A percentile compares a stretch with the other conserved stretches of the same genome.
These are phyloP conservation scores for Hesperophylax magnus DNA, from an alignment of 1,140 invertebrate genomes.

Conservation along the genomic window DNA sequence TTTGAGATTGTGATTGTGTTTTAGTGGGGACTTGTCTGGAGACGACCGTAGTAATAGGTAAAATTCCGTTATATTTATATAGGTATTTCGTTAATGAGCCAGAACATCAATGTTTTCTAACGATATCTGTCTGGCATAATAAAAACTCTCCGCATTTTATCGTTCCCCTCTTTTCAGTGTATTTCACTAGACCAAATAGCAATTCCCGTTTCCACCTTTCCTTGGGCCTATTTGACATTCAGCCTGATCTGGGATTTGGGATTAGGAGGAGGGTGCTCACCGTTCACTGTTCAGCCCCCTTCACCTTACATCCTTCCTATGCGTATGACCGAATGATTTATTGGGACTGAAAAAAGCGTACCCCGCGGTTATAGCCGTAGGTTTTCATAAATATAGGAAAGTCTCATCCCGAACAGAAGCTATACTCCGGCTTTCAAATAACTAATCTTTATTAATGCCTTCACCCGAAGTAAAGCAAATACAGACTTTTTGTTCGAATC, in stretches of 20 bases:
- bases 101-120: not conserved
- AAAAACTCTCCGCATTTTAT: not conserved
- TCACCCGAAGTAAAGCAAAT: not conserved
- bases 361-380: not conserved
- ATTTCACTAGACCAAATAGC: slow-evolving; percentile 20
- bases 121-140: not conserved
- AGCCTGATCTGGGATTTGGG: slow-evolving; percentile 16
- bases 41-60: no score
- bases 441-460: slow-evolving; percentile 3
- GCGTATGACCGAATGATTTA: slow-evolving; percentile 9
- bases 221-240: slow-evolving; percentile 15
- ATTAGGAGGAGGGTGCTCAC: slow-evolving; percentile 2
- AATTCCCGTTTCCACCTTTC: slow-evolving; percentile 3
- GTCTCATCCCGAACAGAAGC: not conserved
- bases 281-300: no score
- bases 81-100: not conserved
- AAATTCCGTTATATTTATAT: no score
- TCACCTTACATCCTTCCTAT: not conserved
- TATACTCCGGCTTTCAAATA: not conserved
- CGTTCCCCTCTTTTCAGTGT: not conserved
- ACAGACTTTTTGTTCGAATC: not conserved
- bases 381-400: slow-evolving; percentile 12
- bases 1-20: no score
- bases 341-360: slow-evolving; percentile 15
- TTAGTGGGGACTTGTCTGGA: no score